Percentiles rank a stretch among this genome's conserved stretches.
phyloP scores from a whole-genome alignment of 2,888 invertebrate species.

The Ophion ventricosus region DNA sequence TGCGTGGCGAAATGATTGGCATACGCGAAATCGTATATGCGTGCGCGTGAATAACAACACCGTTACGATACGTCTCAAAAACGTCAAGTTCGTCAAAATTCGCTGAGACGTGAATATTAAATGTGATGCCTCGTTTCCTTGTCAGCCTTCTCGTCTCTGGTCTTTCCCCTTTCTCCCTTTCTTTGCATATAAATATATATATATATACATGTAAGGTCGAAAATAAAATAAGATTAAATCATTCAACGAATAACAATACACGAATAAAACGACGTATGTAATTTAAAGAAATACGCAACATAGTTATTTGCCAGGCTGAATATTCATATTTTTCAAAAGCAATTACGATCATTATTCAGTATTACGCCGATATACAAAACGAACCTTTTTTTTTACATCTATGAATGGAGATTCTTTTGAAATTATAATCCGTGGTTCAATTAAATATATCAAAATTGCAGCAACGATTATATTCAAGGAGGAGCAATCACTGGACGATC shows the following conservation, averaged over 20 bases:
- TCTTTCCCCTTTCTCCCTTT: neutral
- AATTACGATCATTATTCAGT: neutral
- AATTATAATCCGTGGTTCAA: neutral
- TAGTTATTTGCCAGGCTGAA: neutral
- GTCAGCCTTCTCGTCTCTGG: neutral
- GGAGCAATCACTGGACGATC: neutral
- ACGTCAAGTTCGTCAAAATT: slow-evolving; percentile 26
- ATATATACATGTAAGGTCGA: no score
- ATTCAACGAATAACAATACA: neutral
- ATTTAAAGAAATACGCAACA: neutral
- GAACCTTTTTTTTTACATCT: neutral
- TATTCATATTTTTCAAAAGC: neutral
- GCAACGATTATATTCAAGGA: neutral
- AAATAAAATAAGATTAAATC: slow-evolving; percentile 2
- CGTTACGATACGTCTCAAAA: slow-evolving; percentile 42
- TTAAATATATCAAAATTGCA: neutral
- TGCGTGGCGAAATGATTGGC: slow-evolving; percentile 52
- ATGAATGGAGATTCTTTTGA: neutral
- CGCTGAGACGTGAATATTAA: slow-evolving; percentile 14
- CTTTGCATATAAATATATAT: neutral
- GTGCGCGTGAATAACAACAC: slow-evolving; percentile 47
- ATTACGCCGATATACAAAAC: neutral
- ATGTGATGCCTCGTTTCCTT: neutral
- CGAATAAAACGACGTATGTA: no score
- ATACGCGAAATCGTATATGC: slow-evolving; percentile 40